Percentiles rank a stretch among this genome's conserved stretches.
phyloP scores from a whole-genome alignment of 30 jellyfish, hydroid and myxozoan species.

The Cassiopea xamachana region DNA sequence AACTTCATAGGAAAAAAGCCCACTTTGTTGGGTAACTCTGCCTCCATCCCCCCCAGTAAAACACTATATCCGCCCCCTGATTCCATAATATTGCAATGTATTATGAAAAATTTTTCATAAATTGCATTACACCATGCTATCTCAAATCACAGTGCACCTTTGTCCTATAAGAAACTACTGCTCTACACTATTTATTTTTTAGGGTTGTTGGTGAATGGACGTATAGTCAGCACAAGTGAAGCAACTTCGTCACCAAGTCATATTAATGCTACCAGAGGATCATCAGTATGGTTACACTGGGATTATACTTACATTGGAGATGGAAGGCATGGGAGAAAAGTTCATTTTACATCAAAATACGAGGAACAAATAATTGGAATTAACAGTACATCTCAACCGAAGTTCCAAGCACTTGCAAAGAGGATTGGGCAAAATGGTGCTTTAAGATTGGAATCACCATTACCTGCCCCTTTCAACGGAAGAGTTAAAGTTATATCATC shows the following conservation, averaged over 20 bases:
- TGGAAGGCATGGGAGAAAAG: neutral
- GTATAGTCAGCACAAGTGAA: neutral
- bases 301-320: constrained; percentile 19
- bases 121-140: too few species aligned
- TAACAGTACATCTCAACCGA: neutral
- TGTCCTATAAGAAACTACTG: too few species aligned
- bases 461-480: constrained; percentile 32
- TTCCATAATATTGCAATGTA: too few species aligned
- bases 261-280: constrained; percentile 2
- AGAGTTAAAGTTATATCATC: constrained; percentile 18
- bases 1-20: too few species aligned
- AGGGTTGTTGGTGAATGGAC: neutral
- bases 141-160: too few species aligned
- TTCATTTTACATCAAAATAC: neutral
- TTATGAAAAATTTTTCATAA: too few species aligned
- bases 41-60: too few species aligned
- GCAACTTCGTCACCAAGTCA: constrained; percentile 48
- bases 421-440: constrained; percentile 19
- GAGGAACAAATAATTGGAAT: neutral
- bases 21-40: too few species aligned
- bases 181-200: neutral
- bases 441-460: neutral
- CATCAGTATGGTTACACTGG: constrained; percentile 62
- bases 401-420: constrained; percentile 8
- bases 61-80: too few species aligned